Base-by-base conservation (phyloP, 1,140 invertebrate genomes). In the Apis dorsata region DNA sequence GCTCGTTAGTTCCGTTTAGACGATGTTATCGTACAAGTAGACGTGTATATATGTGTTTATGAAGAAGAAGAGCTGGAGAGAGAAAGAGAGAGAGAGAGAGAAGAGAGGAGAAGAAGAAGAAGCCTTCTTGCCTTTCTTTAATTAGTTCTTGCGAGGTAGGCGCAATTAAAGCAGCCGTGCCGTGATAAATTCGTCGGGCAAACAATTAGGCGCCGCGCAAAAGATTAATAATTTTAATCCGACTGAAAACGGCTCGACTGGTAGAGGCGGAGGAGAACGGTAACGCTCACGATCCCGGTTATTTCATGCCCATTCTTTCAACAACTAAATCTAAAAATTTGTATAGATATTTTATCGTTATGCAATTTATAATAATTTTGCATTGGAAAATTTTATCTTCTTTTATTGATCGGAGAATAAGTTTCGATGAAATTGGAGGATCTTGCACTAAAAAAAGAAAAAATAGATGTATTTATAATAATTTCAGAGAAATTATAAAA, bases 1-100 rank as follows among this genome's bases (percentile, higher is more conserved):
- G 79, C 87, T 90, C 84, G 85, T 90, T 89, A 90, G 86, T 89
- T 90, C 88, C 86, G 84, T 90, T 88, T 86, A 87, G 80, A 44
- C 60, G 77, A 86, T 82, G 60, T 12, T 80, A 82, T 79, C 85
- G 60, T 34, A n/a, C 53, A 28, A 13, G 59, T 11, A 53, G 10
- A 51, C 24, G n/a, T 44, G 44, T 7, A 17, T 28, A 17, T 13
- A 49, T n/a, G 44, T 44, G 34, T 69, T n/a, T 34, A 24, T 11
- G 3, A 63, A 2, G 24, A 7, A 59, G 24, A 55, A 34, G 34
- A 44, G 5, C 4, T 24, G 24, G n/a, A 62, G n/a, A 24, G n/a
- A 66, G 21, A n/a, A 9, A n/a, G 21, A 60, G 9, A 60, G 65
- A 11, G 19, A 21, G 0, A 8, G 8, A 59, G 19, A 21, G 57